Base-by-base conservation (phyloP, 2,888 invertebrate genomes). In the Pyrgus malvae region DNA sequence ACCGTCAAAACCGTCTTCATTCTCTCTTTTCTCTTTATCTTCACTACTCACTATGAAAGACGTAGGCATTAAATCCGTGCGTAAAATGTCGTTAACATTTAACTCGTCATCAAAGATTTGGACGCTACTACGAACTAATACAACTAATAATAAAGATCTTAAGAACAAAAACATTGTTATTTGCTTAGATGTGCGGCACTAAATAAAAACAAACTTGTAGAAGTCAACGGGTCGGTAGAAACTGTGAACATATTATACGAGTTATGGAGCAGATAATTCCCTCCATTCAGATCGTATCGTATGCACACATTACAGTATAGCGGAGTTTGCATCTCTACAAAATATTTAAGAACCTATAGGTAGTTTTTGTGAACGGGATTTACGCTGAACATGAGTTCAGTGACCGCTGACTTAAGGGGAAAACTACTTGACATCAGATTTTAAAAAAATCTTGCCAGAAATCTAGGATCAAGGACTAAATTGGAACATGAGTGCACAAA, bases 31-130 rank as follows among this genome's bases (percentile, higher is more conserved):
- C 1, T 66, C 49, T 46, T 58, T 67, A 19, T 65, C 61, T 23
- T 73, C 76, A 14, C 89, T 8, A 25, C 29, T 78, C 55, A 91
- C 76, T 49, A 95, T 87, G 56, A 95, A 83, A 60, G 91, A 92
- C 0, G 93, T 92, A 0, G 95, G 95, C 91, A 95, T 93, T 41
- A 93, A 87, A 78, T 94, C 93, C n/a, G 90, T 91, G 9, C 93
- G 91, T 17, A 95, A 79, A 68, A 95, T 93, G 76, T 95, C 94
- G 59, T 94, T 91, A 4, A 94, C 80, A 76, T 94, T 89, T 23
- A 92, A 70, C 42, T 86, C 88, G 67, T 69, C 75, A 16, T 83
- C 75, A 55, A 74, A 69, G 67, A 77, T 76, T 64, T 73, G 69
- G 12, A 67, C 56, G 29, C 60, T 38, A 12, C 33, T 33, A 41